Base-by-base conservation (phyloP, 2,888 invertebrate genomes). In the Axea sp. region DNA sequence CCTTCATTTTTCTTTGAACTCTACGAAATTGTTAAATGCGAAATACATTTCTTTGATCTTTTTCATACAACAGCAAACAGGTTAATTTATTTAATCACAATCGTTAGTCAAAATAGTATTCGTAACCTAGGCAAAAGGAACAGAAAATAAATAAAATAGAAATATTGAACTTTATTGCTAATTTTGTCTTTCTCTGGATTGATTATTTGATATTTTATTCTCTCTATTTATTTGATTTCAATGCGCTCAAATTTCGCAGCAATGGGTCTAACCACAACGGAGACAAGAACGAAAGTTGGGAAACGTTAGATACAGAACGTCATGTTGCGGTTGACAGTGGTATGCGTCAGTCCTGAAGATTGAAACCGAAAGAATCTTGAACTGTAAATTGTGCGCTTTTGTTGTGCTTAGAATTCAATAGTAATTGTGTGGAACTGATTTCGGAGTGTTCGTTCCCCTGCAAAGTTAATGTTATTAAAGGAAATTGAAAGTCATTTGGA, bases 281-380 rank as follows among this genome's bases (percentile, higher is more conserved):
- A 62, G 69, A 72, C 43, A 80, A 77, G n/a, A 75, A 76, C 77
- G 78, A 81, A 80, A 81, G 79, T 78, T 77, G 69, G 77, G 59
- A 78, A 78, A 77, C 71, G 79, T 77, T 78, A 76, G 64, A 51
- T 59, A 59, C 71, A 72, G 64, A 51, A 72, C 51, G 64, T 64
- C 64, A 64, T 31, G 71, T 57, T 64, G 71, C 49, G 71, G 71
- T 64, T 57, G 30, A 39, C 60, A 57, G 22, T 15, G n/a, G 31
- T 62, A 60, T 49, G 55, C 14, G 49, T 26, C 19, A 47, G 55
- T 41, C 41, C 35, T 71, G 57, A 39, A 47, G 53, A 71, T 71
- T 55, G 45, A 11, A 39, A 12, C 26, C 62, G 31, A 39, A 47
- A 45, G 31, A 62, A 62, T 45, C 30, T 22, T 31, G 15, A 39